phyloP scores from a whole-genome alignment of 2,113 vertebrate genomes.

The Tragulus kanchil region DNA sequence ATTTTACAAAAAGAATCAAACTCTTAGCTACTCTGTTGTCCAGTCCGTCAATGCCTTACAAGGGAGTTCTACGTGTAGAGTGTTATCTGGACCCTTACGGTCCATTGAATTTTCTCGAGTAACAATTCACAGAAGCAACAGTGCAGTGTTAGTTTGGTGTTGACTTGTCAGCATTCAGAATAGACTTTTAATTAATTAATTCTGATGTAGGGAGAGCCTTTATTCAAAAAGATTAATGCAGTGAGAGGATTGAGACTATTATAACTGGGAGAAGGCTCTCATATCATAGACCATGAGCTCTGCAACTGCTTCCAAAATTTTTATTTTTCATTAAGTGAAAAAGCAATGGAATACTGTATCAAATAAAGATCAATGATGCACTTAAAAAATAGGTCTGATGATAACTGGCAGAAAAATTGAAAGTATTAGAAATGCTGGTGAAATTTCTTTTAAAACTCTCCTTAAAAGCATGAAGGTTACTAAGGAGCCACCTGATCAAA shows the following conservation, averaged over 20 bases:
- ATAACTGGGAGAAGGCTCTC: background rate
- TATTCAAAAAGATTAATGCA: background rate
- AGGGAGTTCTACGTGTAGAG: background rate
- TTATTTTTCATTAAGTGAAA: constrained; percentile 39
- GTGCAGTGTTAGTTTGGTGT: background rate
- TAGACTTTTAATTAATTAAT: background rate
- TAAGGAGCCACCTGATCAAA: background rate
- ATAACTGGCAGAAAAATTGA: background rate
- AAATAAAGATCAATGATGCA: background rate
- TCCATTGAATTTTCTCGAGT: background rate
- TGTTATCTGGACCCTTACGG: background rate
- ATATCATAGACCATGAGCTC: background rate
- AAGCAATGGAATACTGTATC: background rate
- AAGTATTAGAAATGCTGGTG: background rate
- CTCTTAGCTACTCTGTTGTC: background rate
- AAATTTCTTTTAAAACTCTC: background rate
- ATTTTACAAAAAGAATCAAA: no score
- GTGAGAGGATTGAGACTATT: background rate
- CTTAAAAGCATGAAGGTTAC: background rate
- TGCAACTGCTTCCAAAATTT: background rate
- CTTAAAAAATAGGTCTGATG: background rate
- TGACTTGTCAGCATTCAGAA: background rate
- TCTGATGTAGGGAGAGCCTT: background rate
- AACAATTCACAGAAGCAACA: background rate
- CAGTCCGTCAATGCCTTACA: background rate